phyloP scores from a whole-genome alignment of 2,797 vertebrate species.

The Chiloscyllium punctatum region DNA sequence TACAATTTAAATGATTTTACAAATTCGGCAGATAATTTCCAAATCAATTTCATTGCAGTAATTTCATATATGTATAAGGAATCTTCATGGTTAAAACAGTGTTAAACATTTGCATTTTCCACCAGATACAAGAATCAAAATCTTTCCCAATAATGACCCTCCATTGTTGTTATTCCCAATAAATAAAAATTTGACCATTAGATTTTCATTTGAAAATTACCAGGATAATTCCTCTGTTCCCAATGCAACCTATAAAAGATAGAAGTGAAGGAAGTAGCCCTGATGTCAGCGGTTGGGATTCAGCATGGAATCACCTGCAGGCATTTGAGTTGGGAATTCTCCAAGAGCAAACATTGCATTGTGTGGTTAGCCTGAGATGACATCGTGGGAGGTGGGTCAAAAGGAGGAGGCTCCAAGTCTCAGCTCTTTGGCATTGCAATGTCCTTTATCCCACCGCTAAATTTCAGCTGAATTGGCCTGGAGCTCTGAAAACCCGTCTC shows the following conservation, averaged over 20 bases:
- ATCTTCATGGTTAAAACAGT: neutral
- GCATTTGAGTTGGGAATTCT: neutral
- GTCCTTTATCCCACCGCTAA: neutral
- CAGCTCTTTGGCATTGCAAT: too few species aligned
- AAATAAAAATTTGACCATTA: neutral
- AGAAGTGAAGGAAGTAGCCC: neutral
- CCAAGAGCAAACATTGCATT: neutral
- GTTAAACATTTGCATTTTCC: slow-evolving; percentile 21
- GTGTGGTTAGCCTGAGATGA: too few species aligned
- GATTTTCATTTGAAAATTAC: neutral
- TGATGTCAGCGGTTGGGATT: neutral
- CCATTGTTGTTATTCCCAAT: neutral
- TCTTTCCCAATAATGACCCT: neutral
- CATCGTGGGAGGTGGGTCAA: too few species aligned
- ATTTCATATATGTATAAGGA: neutral
- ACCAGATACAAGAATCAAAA: neutral
- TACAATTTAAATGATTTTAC: neutral
- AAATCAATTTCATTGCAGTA: neutral
- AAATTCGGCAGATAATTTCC: neutral
- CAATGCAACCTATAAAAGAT: neutral
- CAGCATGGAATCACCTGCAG: neutral
- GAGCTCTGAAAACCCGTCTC: neutral
- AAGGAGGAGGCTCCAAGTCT: neutral
- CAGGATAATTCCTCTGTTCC: neutral
- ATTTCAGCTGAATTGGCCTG: neutral